Percentiles rank a stretch among this genome's conserved stretches.
phyloP scores from a whole-genome alignment of 1,140 invertebrate genomes.

The Lanistes nyassanus region DNA sequence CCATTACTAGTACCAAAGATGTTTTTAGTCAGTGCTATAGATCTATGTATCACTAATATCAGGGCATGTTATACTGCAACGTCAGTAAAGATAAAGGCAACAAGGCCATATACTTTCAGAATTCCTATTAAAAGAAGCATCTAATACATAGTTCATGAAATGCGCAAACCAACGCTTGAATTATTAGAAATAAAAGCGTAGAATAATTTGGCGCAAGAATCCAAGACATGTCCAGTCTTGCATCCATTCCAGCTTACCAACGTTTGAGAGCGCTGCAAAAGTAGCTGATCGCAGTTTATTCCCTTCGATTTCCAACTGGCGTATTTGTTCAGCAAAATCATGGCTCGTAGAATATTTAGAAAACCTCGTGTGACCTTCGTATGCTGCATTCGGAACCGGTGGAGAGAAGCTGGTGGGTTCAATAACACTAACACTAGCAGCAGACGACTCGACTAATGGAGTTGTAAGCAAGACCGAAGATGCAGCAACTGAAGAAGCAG shows the following conservation, averaged over 20 bases:
- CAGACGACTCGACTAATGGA: neutral
- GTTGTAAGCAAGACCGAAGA: neutral
- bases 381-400: neutral
- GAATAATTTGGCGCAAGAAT: constrained; percentile 13
- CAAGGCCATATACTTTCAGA: no score
- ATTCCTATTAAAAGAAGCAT: no score
- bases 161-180: no score
- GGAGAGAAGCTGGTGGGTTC: neutral
- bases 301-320: constrained; percentile 54
- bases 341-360: constrained; percentile 36
- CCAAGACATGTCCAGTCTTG: constrained; percentile 40
- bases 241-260: constrained; percentile 31
- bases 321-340: constrained; percentile 53
- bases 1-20: no score
- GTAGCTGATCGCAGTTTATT: constrained; percentile 48
- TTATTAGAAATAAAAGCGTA: no score
- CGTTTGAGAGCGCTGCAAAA: constrained; percentile 27
- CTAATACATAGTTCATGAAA: no score
- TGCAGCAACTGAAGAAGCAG: neutral
- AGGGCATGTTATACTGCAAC: no score
- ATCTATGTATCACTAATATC: no score
- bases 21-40: no score
- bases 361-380: constrained; percentile 5
- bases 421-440: neutral
- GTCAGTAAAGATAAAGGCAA: no score